phyloP scores from a whole-genome alignment of 2,113 vertebrate species.

The Nicator chloris region DNA sequence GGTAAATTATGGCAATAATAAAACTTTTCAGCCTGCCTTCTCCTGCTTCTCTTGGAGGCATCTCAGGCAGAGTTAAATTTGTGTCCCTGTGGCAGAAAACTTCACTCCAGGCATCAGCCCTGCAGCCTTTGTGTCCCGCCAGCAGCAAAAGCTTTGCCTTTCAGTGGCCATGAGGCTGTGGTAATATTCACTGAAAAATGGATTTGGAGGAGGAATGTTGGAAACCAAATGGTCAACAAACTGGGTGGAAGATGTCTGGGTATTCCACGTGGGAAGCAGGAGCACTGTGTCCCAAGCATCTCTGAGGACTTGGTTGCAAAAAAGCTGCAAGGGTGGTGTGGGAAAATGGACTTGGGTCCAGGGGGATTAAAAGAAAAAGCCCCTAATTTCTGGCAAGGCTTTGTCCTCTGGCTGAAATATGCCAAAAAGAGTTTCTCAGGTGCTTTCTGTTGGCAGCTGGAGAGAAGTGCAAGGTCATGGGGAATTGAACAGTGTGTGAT shows the following conservation, averaged over 20 bases:
- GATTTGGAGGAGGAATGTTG: not conserved
- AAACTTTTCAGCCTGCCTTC: slow-evolving; percentile 6
- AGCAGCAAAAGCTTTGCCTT: not conserved
- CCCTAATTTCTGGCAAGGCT: not conserved
- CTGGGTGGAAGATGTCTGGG: not conserved
- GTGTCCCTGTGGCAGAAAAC: not conserved
- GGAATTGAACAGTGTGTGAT: fast-evolving
- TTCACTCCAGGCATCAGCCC: not conserved
- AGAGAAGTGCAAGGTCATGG: fast-evolving
- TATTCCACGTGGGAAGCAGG: not conserved
- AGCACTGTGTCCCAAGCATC: fast-evolving
- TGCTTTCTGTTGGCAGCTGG: not conserved
- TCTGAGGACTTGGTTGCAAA: not conserved
- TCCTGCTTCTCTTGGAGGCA: not conserved
- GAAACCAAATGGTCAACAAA: fast-evolving
- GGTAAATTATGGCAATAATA: slow-evolving; percentile 2
- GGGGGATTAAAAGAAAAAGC: not conserved
- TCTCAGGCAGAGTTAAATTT: not conserved
- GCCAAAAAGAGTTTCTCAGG: not conserved
- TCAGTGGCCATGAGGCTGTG: fast-evolving
- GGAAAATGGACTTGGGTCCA: not conserved
- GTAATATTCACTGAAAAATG: not conserved
- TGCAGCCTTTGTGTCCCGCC: not conserved
- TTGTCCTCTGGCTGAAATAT: not conserved
- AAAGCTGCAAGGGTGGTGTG: not conserved